Conservation (phyloP, 1,140 invertebrate species). For the Drosophila lacteicornis region DNA sequence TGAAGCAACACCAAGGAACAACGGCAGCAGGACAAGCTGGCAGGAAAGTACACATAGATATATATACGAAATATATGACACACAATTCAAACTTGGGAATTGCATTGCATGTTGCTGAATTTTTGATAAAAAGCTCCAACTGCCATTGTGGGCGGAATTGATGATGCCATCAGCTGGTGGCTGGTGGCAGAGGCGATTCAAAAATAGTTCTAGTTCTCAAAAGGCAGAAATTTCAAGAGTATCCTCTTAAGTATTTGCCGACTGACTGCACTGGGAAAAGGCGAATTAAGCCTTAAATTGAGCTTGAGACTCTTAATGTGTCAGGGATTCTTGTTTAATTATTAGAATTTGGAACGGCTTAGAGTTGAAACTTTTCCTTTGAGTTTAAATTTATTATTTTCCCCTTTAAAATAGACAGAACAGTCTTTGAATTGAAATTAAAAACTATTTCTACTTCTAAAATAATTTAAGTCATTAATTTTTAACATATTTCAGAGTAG, state of each 20-base stretch:
- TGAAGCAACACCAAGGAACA: conserved; percentile 49
- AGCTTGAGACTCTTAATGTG: neutral
- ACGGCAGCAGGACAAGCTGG: conserved; percentile 23
- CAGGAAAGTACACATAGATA: conserved; percentile 3
- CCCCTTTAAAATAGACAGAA: no score
- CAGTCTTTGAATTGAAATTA: neutral
- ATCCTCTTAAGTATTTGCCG: conserved; percentile 2
- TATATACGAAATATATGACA: conserved; percentile 60
- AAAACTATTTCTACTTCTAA: neutral
- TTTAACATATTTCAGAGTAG: no score
- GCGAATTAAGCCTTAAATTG: neutral
- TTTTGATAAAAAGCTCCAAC: conserved; percentile 54
- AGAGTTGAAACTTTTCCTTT: no score
- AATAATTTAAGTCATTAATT: no score
- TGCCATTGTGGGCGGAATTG: conserved; percentile 38
- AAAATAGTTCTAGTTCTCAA: conserved; percentile 6
- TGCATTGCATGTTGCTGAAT: conserved; percentile 71
- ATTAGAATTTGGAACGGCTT: neutral
- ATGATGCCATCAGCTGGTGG: conserved; percentile 33
- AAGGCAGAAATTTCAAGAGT: conserved; percentile 7
- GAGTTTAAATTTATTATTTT: no score
- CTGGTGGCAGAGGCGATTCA: conserved; percentile 7
- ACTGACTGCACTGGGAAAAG: conserved; percentile 5
- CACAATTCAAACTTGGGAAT: conserved; percentile 76
- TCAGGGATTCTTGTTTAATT: neutral